These are phyloP conservation scores for Lampris megalopsis DNA, from an alignment of 2,113 vertebrate genomes.

Conservation along the genomic window DNA sequence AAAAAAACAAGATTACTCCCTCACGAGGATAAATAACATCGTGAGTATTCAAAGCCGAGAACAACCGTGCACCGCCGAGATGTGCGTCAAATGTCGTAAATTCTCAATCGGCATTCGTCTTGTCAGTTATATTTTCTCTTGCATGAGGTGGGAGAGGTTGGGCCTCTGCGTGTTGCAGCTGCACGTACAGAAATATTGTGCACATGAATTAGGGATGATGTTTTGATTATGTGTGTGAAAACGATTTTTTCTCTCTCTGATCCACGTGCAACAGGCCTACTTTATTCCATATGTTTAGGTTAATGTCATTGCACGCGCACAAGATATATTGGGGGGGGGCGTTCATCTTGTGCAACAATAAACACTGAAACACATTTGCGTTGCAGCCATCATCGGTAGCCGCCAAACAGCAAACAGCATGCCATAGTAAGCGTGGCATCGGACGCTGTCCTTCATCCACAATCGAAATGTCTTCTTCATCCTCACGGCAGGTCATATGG, in stretches of 20 bases:
- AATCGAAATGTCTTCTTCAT: constrained; percentile 48
- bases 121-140: constrained; percentile 56
- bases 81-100: constrained; percentile 14
- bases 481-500: constrained; percentile 41
- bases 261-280: background rate
- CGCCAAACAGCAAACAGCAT: constrained; percentile 18
- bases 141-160: constrained; percentile 70
- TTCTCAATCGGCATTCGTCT: constrained; percentile 65
- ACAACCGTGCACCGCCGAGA: background rate
- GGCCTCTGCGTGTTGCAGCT: constrained; percentile 67
- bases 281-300: background rate
- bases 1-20: constrained; percentile 18
- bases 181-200: constrained; percentile 37
- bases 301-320: background rate
- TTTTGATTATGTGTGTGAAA: background rate
- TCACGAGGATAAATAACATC: background rate
- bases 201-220: constrained; percentile 15
- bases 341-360: constrained; percentile 18
- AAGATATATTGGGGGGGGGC: no score
- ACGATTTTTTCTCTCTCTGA: background rate
- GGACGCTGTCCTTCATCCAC: constrained; percentile 5
- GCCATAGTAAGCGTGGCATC: constrained; percentile 15
- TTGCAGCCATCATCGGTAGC: constrained; percentile 26
- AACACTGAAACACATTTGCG: constrained; percentile 41
- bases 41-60: background rate